Evolutionary conservation across 35 echinoderm and acorn worm genomes (phyloP).

Genomic region (Apostichopus japonicus): DNA sequence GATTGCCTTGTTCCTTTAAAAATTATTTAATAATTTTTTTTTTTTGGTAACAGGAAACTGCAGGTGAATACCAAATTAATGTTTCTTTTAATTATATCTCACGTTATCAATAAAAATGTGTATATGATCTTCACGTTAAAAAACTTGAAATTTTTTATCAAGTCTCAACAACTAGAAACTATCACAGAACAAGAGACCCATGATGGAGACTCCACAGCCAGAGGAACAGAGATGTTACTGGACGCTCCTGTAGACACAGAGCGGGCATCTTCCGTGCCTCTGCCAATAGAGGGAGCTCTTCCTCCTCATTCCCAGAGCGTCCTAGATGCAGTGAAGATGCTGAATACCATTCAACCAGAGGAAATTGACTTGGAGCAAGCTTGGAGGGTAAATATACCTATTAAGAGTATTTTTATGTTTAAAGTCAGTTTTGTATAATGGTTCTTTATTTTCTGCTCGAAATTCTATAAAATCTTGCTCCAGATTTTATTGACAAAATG

Average conservation of each 20-base stretch:
- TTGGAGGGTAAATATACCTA: constrained; percentile 60
- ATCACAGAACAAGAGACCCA: constrained; percentile 31
- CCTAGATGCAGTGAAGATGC: constrained; percentile 11
- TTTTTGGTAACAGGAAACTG: no score
- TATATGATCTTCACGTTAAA: not conserved
- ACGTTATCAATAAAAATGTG: no score
- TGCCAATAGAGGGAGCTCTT: not conserved
- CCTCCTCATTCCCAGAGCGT: constrained; percentile 3
- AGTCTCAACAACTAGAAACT: constrained; percentile 24
- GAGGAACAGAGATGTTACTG: not conserved
- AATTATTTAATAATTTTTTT: no score
- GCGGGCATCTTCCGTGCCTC: not conserved
- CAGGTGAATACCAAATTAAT: no score
- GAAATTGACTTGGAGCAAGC: constrained; percentile 77
- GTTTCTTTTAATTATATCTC: no score
- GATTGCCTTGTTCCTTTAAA: not conserved
- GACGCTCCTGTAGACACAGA: constrained; percentile 2
- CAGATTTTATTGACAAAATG: no score
- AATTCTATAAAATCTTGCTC: no score
- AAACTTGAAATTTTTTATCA: not conserved
- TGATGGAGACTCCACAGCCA: constrained; percentile 10
- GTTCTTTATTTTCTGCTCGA: no score
- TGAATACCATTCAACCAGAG: constrained; percentile 1
- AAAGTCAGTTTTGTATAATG: no score
- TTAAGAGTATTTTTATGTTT: no score